These are phyloP conservation scores for Nesidiocoris tenuis DNA, from an alignment of 2,888 invertebrate species.

Conservation along the genomic window DNA sequence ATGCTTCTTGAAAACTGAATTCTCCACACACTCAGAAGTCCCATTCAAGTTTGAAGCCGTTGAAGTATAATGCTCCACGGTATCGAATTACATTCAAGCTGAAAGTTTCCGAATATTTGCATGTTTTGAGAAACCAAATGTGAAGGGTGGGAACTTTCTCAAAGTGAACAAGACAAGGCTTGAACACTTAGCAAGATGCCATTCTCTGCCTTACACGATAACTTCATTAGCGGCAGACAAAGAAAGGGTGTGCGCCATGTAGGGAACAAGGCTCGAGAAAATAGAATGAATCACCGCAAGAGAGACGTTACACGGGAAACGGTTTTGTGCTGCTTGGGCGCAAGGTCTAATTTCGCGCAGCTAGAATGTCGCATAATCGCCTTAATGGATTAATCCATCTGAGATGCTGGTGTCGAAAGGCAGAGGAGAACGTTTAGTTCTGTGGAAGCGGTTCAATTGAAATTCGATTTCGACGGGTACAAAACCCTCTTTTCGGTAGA, in stretches of 20 bases:
- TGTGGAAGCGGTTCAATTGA: too few species aligned
- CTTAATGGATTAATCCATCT: not conserved
- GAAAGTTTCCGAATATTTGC: not conserved
- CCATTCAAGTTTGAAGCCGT: too few species aligned
- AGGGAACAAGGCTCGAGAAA: not conserved
- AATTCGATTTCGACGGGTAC: too few species aligned
- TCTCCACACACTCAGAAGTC: too few species aligned
- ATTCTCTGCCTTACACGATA: not conserved
- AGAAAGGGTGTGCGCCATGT: not conserved
- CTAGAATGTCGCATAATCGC: not conserved
- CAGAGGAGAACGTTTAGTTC: too few species aligned
- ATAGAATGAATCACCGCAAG: not conserved
- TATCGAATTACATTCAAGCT: not conserved
- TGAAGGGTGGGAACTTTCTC: not conserved
- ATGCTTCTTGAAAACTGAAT: too few species aligned
- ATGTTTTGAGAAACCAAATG: not conserved
- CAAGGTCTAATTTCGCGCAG: too few species aligned
- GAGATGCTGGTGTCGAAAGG: not conserved
- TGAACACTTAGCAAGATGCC: too few species aligned
- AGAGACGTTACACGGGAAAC: too few species aligned
- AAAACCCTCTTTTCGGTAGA: too few species aligned
- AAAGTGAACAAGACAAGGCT: conserved; percentile 7
- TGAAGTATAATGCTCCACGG: not conserved
- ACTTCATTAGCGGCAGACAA: not conserved
- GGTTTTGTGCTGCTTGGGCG: too few species aligned